These are phyloP conservation scores for Ovibos moschatus DNA, from an alignment of 2,113 vertebrate species.

Conservation along the genomic window DNA sequence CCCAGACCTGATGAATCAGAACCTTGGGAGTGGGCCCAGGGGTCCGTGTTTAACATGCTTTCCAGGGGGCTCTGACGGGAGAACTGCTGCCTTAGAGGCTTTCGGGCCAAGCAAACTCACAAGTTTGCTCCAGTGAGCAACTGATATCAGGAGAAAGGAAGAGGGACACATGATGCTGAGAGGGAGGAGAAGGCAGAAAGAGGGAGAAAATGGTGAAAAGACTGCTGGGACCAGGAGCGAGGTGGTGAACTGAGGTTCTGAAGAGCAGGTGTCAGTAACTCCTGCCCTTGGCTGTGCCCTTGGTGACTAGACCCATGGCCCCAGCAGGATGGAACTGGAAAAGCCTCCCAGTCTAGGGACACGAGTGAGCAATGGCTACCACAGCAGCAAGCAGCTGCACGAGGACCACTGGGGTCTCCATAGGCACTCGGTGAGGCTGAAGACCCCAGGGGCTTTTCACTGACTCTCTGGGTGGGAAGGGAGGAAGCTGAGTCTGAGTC, in stretches of 20 bases:
- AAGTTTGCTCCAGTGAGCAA: not conserved
- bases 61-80: not conserved
- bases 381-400: not conserved
- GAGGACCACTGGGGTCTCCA: not conserved
- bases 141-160: not conserved
- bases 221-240: not conserved
- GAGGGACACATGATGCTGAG: not conserved
- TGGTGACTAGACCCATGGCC: not conserved
- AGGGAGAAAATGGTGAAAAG: not conserved
- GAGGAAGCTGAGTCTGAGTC: not conserved
- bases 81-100: not conserved
- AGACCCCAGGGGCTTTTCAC: not conserved
- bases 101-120: not conserved
- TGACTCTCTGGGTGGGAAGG: not conserved
- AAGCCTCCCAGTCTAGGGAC: not conserved
- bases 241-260: not conserved
- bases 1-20: not conserved
- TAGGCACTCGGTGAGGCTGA: rapidly evolving
- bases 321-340: not conserved
- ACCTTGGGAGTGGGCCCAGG: not conserved
- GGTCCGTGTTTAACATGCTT: not conserved
- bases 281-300: not conserved
- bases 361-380: no score
- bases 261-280: not conserved
- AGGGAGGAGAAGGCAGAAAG: not conserved